Base-by-base conservation (phyloP, 2,797 vertebrate genomes). In the Sciaenops ocellatus region DNA sequence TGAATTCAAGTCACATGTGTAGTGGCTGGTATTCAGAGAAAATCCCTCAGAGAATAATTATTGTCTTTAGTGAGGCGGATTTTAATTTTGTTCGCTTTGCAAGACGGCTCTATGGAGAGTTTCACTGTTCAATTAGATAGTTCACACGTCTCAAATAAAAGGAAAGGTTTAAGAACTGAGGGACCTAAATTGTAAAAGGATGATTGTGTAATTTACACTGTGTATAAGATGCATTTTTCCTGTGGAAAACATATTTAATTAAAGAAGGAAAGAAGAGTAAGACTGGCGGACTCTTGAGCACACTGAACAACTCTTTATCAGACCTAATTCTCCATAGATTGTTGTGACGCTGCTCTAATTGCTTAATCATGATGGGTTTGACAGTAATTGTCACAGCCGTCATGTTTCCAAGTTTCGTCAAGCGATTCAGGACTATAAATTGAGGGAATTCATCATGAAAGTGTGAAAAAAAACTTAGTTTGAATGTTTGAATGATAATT, bases 41-140 rank as follows among this genome's bases (percentile, higher is more conserved):
- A 85, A 57, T 59, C 84, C 85, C 87, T 82, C 60, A 16, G 81
- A 83, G 82, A 83, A 90, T 91, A 87, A 89, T 90, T 91, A 85
- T 82, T 84, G 78, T 85, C 86, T 76, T 62, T 0, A 66, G 85
- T 83, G 61, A 85, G 79, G 78, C 56, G 3, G 84, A 87, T 92
- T 92, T 88, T 87, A 85, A 92, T 90, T 91, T 88, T 26, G 64
- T 86, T 85, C 71, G 18, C 85, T 87, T 84, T 81, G 69, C 73
- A 69, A 72, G 90, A 85, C 73, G 50, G 73, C 85, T 87, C 86
- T 65, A 13, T 55, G 0, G 82, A 91, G 88, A 91, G 60, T 78
- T 78, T 41, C 68, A 76, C 55, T 82, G 68, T 75, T 87, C 78
- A 88, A 78, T 90, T 78, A 80, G 77, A 87, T 82, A 76, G 64